phyloP scores from a whole-genome alignment of 2,888 invertebrate species.

The Catocala sponsa region DNA sequence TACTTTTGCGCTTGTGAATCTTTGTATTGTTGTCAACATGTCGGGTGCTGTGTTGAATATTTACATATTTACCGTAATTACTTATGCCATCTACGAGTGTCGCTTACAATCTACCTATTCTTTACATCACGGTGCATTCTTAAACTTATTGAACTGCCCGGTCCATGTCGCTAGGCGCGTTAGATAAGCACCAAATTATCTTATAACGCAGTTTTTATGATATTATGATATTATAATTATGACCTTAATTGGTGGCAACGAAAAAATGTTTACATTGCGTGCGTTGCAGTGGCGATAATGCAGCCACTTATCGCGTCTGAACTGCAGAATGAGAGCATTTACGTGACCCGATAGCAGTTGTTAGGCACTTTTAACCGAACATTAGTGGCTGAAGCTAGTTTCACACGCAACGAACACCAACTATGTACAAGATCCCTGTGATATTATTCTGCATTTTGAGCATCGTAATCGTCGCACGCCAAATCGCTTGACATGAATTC shows the following conservation, averaged over 20 bases:
- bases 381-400: conserved; percentile 8
- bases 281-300: conserved; percentile 31
- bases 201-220: conserved; percentile 8
- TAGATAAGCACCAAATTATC: not conserved
- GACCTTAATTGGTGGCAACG: conserved; percentile 20
- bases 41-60: no score
- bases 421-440: not conserved
- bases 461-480: not conserved
- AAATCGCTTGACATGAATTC: conserved; percentile 15
- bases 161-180: no score
- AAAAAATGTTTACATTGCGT: conserved; percentile 30
- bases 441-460: not conserved
- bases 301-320: conserved; percentile 34
- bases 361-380: conserved; percentile 8
- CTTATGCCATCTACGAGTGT: no score
- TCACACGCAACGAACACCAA: conserved; percentile 1
- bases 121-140: no score
- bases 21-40: no score
- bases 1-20: no score
- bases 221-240: conserved; percentile 14
- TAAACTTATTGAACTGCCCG: no score
- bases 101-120: no score
- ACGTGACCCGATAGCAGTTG: conserved; percentile 34
- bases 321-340: conserved; percentile 24
- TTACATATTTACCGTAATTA: no score